Evolutionary conservation across 1,140 invertebrate species (phyloP), one percentile per base, ranked within the genome.

Genomic region (Drosophila kepulauana): DNA sequence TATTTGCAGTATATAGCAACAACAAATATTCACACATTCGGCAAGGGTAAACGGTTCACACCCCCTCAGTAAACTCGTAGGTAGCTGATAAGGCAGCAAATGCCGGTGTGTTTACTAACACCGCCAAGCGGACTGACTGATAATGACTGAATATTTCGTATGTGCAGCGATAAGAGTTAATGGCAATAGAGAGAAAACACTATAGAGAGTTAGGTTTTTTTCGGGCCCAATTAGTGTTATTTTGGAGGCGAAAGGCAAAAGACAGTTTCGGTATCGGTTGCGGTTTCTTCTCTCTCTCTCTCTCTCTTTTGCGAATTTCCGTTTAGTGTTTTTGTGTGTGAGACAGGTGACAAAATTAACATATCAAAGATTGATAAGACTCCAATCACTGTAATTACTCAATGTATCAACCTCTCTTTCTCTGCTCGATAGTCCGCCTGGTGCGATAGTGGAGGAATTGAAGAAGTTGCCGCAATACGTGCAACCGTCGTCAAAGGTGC

Each of bases 91-190:
- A 89, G 85, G 43, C 15, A 11, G 5, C 25, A 78, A 87, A 81
- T 78, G 85, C 84, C 84, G 84, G 80, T 73, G 80, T 84, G 70
- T 81, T 84, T 80, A 80, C 79, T 57, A 82, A 68, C 71, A 82
- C 71, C 56, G 48, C 38, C 28, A 52, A 61, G 30, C 71, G 64
- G 28, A 35, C 66, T 67, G 80, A 87, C 20, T 38, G 10, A 33
- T 88, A 88, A 64, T 15, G 45, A 43, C 45, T 57, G 43, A 45
- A 70, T 51, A 43, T 70, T 73, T 61, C 16, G 56, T 68, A 46
- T 68, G 41, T 54, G 28, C 7, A 64, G 48, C 30, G 82, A 86
- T 86, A 86, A 86, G 61, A 57, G 10, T 15, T 51, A 75, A 79
- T 74, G 58, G 84, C 58, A 77, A 72, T 38, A 38, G 35, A 38